Evolutionary conservation across 2,113 vertebrate genomes (phyloP).

Genomic region (Hippocampus barbouri): DNA sequence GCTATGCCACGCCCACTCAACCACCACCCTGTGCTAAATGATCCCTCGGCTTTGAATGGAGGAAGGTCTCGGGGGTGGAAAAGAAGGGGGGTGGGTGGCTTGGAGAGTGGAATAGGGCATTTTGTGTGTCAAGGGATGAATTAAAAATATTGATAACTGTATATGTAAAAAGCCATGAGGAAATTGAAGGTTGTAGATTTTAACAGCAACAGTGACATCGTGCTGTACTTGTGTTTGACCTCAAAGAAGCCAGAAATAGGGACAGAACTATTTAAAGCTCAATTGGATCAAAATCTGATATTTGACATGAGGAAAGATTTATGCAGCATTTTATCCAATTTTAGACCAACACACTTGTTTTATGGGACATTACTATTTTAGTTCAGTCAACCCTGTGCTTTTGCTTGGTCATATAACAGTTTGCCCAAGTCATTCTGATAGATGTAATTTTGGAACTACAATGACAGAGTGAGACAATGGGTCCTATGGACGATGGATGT

Average conservation of each 20-base stretch:
- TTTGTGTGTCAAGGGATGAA: constrained; percentile 42
- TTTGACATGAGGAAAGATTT: constrained; percentile 5
- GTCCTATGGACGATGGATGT: no score
- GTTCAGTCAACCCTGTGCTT: neutral
- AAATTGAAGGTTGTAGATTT: neutral
- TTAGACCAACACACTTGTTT: neutral
- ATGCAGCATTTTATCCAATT: neutral
- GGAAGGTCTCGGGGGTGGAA: constrained; percentile 26
- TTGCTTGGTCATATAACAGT: neutral
- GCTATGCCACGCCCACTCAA: neutral
- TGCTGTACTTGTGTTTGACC: neutral
- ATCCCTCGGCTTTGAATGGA: constrained; percentile 49
- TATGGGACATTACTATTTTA: neutral
- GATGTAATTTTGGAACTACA: neutral
- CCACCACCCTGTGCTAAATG: constrained; percentile 18
- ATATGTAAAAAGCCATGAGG: no score
- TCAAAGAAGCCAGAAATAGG: neutral
- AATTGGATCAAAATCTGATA: neutral
- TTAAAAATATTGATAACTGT: constrained; percentile 9
- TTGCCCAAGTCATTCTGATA: neutral
- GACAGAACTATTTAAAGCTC: constrained; percentile 12
- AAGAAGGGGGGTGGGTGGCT: neutral
- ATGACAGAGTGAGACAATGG: neutral
- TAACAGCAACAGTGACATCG: neutral
- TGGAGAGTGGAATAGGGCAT: constrained; percentile 21